phyloP scores from a whole-genome alignment of 2,797 vertebrate genomes.

The Rhinoraja longicauda region DNA sequence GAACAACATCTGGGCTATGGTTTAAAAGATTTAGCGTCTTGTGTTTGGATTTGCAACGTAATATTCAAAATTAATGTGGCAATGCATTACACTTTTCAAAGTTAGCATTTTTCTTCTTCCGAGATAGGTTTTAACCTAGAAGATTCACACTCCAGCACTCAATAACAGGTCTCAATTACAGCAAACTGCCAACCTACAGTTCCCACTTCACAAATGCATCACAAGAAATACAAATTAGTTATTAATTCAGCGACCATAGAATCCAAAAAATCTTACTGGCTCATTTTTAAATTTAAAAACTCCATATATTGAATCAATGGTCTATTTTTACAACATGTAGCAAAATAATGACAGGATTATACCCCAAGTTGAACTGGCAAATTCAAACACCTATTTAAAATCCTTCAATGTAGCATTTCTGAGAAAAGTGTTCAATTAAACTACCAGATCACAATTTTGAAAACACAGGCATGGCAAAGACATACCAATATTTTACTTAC shows the following conservation, averaged over 20 bases:
- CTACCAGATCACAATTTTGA: neutral
- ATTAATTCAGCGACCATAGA: neutral
- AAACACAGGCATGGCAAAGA: neutral
- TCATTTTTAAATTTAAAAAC: neutral
- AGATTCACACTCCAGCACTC: neutral
- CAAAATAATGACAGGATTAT: neutral
- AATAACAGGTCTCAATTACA: neutral
- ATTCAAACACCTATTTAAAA: neutral
- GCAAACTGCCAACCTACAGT: neutral
- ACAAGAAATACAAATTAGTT: neutral
- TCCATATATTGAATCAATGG: neutral
- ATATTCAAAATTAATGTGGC: neutral
- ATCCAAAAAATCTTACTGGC: neutral
- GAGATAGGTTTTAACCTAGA: neutral
- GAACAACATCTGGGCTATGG: neutral
- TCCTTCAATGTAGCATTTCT: neutral
- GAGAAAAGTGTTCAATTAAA: neutral
- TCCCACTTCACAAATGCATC: neutral
- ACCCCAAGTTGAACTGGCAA: neutral
- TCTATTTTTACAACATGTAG: neutral
- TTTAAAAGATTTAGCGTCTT: neutral
- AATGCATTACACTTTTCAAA: neutral
- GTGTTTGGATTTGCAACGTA: neutral
- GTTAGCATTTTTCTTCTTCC: neutral
- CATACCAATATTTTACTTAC: conserved; percentile 14